Base-by-base conservation (phyloP, 1,140 invertebrate species). In the Thalassaphorura encarpata region DNA sequence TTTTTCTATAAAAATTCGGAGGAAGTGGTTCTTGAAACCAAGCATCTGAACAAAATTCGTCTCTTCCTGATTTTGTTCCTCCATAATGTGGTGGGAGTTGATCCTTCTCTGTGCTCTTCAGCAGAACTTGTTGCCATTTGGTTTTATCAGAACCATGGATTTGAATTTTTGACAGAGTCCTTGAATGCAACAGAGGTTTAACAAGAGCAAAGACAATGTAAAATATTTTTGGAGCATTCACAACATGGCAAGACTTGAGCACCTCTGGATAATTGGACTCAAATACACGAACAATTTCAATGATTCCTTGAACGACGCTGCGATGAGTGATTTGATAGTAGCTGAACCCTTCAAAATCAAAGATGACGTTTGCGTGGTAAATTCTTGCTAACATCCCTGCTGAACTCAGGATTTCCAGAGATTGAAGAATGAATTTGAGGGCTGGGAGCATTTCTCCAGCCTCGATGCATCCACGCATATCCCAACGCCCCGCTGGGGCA, bases 11-110 rank as follows among this genome's bases (percentile, higher is more conserved):
- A 19, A 27, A 51, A 27, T 51, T 33, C 4, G 8, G 48, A 4
- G 48, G 48, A 5, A 51, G 13, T 4, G 48, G 28, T 21, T n/a
- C 28, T 6, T 21, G 23, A 11, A 51, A 6, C 48, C 48, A 51
- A 21, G 28, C 21, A 8, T 39, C 48, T 11, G 48, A 36, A 36
- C 48, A 51, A 39, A 27, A 39, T 24, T 51, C 48, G 21, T 51
- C 48, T 13, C 26, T 8, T 39, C 48, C 48, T 11, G 41, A 6
- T 18, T 16, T 33, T 3, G 48, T 49, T 23, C 58, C 58, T 2
- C 58, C 58, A 21, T 52, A 60, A 29, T 54, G 24, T 3, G 29
- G 21, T 28, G 58, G 58, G 19, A 60, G 53, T 41, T 49, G 29
- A 13, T 55, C 58, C 1, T 39, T 4, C 2, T 21, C 23, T 3